Base-by-base conservation (phyloP, 2,888 invertebrate species). In the Xylota segnis region DNA sequence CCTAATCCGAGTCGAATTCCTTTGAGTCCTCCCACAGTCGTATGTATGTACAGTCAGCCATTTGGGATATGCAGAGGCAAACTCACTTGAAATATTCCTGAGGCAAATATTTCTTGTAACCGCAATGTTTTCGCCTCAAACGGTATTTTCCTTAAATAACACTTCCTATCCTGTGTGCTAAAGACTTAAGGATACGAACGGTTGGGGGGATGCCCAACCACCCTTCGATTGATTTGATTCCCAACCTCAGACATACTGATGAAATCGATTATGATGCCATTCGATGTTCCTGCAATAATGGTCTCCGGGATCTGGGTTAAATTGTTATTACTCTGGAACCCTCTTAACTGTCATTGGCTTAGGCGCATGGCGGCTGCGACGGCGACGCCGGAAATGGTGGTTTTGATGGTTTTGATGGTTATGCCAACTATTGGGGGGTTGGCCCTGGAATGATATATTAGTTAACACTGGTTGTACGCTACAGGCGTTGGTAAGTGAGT, bases 151-250 rank as follows among this genome's bases (percentile, higher is more conserved):
- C 58, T 50, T 10, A n/a, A 50, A 56, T 32, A 50, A 58, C 34
- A 56, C 40, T 27, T 56, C 63, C 5, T 18, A 45, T 75, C 29
- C 18, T 43, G 12, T 43, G 27, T 29, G 16, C 16, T 40, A 32
- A 27, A 37, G 9, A 37, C 47, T 47, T 66, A 32, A 23, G 14
- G 40, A 45, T 23, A 47, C 32, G 50, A 74, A 52, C 37, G 23
- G 3, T 2, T 3, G 23, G 23, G 9, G 14, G 6, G 4, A 14
- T 12, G 27, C 3, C 2, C 7, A 14, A 23, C 23, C 6, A 61
- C 14, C 50, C 37, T 29, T 52, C 77, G 58, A 65, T 71, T 76
- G 70, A 82, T 76, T 82, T 58, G 82, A 71, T 71, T 71, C 65
- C 29, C 58, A 58, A 16, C 34, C 34, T 43, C 5, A 72, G 77